Conservation (phyloP, 1,140 invertebrate genomes). For the Streblospio benedicti region DNA sequence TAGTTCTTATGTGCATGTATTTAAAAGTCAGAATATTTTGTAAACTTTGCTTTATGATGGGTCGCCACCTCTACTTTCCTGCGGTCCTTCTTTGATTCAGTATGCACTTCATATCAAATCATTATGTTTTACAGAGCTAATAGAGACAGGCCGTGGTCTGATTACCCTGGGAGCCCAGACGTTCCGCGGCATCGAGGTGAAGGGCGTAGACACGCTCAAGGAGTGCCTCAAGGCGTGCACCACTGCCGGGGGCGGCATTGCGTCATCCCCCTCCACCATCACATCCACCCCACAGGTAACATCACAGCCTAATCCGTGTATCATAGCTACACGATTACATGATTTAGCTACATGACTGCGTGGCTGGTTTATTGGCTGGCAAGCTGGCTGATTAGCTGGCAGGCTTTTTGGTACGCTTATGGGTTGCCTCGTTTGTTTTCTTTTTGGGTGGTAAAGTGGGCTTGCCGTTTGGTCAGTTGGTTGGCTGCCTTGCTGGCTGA, state of each 20-base stretch:
- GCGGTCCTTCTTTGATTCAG: too few relatives aligned
- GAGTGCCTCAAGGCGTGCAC: neutral
- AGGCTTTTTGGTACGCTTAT: neutral
- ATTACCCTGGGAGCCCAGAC: neutral
- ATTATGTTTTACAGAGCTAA: neutral
- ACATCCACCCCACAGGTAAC: neutral
- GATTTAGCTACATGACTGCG: neutral
- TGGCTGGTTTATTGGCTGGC: neutral
- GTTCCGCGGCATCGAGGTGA: neutral
- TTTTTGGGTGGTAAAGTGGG: too few relatives aligned
- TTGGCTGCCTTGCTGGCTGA: too few relatives aligned
- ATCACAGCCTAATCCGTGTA: neutral
- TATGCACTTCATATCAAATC: too few relatives aligned
- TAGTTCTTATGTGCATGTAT: too few relatives aligned
- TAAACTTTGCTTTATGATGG: too few relatives aligned
- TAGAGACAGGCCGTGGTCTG: neutral
- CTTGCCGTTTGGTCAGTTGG: too few relatives aligned
- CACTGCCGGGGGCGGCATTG: neutral
- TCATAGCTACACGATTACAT: neutral
- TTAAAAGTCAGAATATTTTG: too few relatives aligned
- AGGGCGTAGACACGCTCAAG: neutral
- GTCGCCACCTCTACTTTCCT: too few relatives aligned
- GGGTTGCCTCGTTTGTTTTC: neutral
- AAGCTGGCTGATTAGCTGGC: neutral
- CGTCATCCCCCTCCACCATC: neutral